A percentile compares a stretch with the other conserved stretches of the same genome.
These are phyloP conservation scores for Temnothorax curvispinosus DNA, from an alignment of 1,140 invertebrate species.

Conservation along the genomic window DNA sequence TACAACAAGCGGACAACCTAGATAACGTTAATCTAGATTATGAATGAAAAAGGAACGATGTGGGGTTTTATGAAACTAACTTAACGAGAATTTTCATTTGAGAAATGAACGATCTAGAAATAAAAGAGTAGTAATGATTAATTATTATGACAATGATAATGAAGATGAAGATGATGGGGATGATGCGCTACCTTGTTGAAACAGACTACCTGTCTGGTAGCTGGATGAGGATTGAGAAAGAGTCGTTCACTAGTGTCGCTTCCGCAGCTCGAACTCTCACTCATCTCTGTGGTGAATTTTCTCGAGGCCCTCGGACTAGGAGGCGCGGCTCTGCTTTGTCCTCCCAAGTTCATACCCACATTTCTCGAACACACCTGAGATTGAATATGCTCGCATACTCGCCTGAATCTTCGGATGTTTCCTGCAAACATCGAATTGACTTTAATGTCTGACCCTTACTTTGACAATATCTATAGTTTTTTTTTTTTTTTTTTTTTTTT, in stretches of 20 bases:
- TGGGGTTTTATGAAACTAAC: neutral
- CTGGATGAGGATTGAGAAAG: conserved; percentile 87
- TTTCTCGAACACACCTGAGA: conserved; percentile 91
- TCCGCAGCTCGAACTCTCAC: conserved; percentile 93
- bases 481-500: neutral
- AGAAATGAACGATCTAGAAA: neutral
- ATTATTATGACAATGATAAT: neutral
- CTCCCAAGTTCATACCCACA: conserved; percentile 81
- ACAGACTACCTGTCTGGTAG: conserved; percentile 87
- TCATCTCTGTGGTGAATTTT: conserved; percentile 90
- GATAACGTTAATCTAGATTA: neutral
- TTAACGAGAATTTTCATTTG: neutral
- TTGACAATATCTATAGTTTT: neutral
- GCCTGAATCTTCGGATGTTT: conserved; percentile 96
- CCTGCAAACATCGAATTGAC: conserved; percentile 86
- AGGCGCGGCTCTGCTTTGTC: conserved; percentile 88
- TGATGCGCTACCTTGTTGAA: conserved; percentile 84
- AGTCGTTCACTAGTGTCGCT: conserved; percentile 93
- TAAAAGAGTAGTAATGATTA: neutral
- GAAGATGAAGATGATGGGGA: conserved; percentile 72
- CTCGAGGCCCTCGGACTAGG: conserved; percentile 90
- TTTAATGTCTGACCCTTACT: neutral
- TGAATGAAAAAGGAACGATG: neutral
- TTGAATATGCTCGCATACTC: conserved; percentile 98
- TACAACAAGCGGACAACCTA: neutral